These are phyloP conservation scores for Threskiornis aethiopicus DNA, from an alignment of 2,797 vertebrate species.

Conservation along the genomic window DNA sequence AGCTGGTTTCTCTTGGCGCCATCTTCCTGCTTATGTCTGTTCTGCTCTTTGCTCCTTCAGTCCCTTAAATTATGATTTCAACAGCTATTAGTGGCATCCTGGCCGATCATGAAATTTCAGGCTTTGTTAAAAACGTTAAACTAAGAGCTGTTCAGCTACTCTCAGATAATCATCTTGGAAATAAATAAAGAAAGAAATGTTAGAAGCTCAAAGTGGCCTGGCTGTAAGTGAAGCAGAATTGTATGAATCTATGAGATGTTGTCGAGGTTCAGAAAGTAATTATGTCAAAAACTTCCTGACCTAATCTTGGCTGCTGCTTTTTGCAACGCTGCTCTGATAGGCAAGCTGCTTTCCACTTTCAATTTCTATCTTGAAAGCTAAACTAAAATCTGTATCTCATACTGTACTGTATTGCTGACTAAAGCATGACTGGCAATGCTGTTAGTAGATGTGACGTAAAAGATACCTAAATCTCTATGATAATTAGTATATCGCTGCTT, in stretches of 20 bases:
- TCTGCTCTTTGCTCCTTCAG: slow-evolving; percentile 28
- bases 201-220: slow-evolving; percentile 10
- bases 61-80: not conserved
- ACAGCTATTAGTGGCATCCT: not conserved
- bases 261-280: slow-evolving; percentile 31
- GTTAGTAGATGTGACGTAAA: not conserved
- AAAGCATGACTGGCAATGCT: slow-evolving; percentile 51
- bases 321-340: slow-evolving; percentile 37
- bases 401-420: slow-evolving; percentile 15
- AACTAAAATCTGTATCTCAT: slow-evolving; percentile 1
- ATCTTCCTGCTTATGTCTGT: not conserved
- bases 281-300: slow-evolving; percentile 30
- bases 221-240: slow-evolving; percentile 65
- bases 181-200: not conserved
- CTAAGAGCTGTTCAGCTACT: not conserved
- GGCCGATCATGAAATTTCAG: not conserved
- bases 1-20: not conserved
- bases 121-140: not conserved
- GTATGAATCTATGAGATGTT: slow-evolving; percentile 20
- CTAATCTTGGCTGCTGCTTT: slow-evolving; percentile 56
- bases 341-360: slow-evolving; percentile 38
- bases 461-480: not conserved
- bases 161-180: not conserved
- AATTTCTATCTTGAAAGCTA: slow-evolving; percentile 33
- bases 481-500: not conserved